A percentile compares a stretch with the other conserved stretches of the same genome.
Conservation (phyloP, 1,140 invertebrate species). For the Heliconius melpomene region DNA sequence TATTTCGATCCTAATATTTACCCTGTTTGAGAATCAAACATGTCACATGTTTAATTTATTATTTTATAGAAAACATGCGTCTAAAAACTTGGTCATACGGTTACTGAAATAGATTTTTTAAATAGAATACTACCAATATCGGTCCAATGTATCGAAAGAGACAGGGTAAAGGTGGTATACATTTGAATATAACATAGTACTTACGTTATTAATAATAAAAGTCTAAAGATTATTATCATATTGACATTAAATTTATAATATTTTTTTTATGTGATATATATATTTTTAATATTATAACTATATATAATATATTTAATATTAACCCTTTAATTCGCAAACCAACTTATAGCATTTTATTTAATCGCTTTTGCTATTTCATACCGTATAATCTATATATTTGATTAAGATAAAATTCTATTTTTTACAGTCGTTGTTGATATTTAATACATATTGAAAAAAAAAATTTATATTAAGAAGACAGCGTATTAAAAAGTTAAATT, state of each 20-base stretch:
- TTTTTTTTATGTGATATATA: background rate
- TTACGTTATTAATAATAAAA: conserved; percentile 6
- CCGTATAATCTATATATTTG: background rate
- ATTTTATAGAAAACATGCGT: background rate
- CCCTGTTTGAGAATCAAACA: conserved; percentile 7
- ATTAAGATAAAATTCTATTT: background rate
- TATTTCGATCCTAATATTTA: background rate
- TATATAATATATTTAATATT: background rate
- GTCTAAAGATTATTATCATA: conserved; percentile 7
- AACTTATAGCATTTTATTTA: background rate
- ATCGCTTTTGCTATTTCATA: background rate
- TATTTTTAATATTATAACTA: background rate
- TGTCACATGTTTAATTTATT: background rate
- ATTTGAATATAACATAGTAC: conserved; percentile 16
- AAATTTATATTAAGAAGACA: too few species aligned
- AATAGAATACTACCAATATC: background rate
- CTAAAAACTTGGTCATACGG: background rate
- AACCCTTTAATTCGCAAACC: background rate
- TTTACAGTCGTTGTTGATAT: background rate
- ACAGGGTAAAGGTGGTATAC: conserved; percentile 1
- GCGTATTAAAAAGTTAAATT: background rate
- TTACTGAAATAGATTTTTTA: background rate
- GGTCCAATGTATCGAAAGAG: background rate
- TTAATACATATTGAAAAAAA: background rate
- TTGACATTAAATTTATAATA: background rate